These are phyloP conservation scores for Circaetus gallicus DNA, from an alignment of 2,113 vertebrate genomes.

Conservation along the genomic window DNA sequence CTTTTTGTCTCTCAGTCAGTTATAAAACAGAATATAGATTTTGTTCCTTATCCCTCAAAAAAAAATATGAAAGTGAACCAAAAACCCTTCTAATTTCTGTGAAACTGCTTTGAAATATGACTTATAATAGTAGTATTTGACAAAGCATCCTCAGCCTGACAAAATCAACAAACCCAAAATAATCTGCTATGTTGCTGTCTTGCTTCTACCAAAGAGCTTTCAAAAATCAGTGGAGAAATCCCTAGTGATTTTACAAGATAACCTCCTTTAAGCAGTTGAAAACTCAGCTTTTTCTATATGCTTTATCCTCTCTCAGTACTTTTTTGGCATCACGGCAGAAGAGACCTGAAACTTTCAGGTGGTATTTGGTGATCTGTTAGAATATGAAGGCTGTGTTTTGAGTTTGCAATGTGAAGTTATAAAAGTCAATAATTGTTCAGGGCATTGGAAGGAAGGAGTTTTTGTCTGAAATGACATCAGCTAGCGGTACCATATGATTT, in stretches of 20 bases:
- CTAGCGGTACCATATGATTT: neutral
- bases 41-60: neutral
- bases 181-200: neutral
- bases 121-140: conserved; percentile 26
- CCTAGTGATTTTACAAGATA: neutral
- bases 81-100: neutral
- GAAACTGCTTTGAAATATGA: conserved; percentile 45
- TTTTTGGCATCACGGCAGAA: neutral
- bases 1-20: conserved; percentile 23
- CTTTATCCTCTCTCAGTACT: neutral
- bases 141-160: neutral
- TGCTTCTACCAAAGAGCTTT: neutral
- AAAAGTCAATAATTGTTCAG: neutral
- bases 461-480: neutral
- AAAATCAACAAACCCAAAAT: neutral
- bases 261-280: neutral
- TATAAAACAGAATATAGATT: conserved; percentile 22
- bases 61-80: neutral
- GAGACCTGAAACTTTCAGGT: neutral
- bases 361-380: neutral
- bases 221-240: neutral
- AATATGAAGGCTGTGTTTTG: neutral
- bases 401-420: neutral
- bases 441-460: neutral
- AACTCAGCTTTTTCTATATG: neutral